Conservation (phyloP, 1,140 invertebrate species). For the Condylostylus longicornis region DNA sequence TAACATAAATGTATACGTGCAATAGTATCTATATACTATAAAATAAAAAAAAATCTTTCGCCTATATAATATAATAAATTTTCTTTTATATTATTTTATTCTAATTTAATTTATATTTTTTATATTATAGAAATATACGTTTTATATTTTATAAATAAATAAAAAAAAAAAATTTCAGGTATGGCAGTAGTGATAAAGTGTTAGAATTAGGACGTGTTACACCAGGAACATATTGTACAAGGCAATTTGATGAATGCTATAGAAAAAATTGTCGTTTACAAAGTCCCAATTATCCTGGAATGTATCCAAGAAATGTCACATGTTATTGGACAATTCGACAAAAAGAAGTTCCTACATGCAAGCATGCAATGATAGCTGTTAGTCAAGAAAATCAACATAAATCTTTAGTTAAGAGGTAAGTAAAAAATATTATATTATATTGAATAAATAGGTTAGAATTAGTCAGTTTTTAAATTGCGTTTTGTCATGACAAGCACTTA, state of each 20-base stretch:
- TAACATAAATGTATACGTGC: no score
- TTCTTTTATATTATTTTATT: neutral
- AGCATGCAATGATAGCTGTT: slow-evolving; percentile 76
- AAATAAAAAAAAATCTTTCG: no score
- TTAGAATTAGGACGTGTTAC: slow-evolving; percentile 63
- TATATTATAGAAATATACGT: neutral
- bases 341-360: slow-evolving; percentile 68
- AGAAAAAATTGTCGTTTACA: slow-evolving; percentile 65
- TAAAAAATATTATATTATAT: no score
- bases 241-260: slow-evolving; percentile 76
- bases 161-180: slow-evolving; percentile 30
- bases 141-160: slow-evolving; percentile 4
- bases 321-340: slow-evolving; percentile 68
- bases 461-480: no score
- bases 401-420: slow-evolving; percentile 50
- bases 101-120: neutral
- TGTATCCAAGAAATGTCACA: slow-evolving; percentile 76
- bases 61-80: no score
- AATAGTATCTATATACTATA: no score
- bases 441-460: no score
- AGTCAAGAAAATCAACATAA: slow-evolving; percentile 53
- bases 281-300: slow-evolving; percentile 80
- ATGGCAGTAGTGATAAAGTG: slow-evolving; percentile 53
- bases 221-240: slow-evolving; percentile 72
- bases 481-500: no score